These are phyloP conservation scores for Numenius phaeopus DNA, from an alignment of 2,797 vertebrate genomes.

Conservation along the genomic window DNA sequence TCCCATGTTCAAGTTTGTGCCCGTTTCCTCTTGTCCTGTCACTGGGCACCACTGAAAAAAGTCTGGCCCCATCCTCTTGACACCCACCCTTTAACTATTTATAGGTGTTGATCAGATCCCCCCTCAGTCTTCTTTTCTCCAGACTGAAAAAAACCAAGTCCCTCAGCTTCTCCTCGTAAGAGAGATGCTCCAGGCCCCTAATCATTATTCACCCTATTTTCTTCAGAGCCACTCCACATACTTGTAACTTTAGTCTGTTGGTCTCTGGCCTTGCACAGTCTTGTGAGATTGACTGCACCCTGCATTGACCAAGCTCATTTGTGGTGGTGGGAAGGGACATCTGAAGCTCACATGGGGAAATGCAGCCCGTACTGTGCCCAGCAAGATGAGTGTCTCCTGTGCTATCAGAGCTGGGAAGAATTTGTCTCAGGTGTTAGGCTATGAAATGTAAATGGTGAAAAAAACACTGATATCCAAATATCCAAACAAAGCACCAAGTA, in stretches of 20 bases:
- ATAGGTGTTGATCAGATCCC: no score
- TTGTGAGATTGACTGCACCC: neutral
- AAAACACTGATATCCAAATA: rapidly evolving
- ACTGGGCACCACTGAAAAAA: no score
- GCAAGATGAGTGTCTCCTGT: neutral
- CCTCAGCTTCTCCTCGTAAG: no score
- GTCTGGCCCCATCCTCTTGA: no score
- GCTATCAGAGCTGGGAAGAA: neutral
- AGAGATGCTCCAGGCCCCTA: no score
- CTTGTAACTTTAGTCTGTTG: neutral
- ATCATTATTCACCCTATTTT: no score
- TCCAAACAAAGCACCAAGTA: rapidly evolving
- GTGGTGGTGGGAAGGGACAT: neutral
- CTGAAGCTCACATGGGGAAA: neutral
- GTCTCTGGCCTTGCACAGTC: rapidly evolving
- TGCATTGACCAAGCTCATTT: neutral
- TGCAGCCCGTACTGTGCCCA: rapidly evolving
- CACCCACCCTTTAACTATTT: no score
- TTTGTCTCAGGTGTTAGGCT: neutral
- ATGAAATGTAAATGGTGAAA: neutral
- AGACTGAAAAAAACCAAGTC: no score
- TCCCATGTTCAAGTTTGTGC: no score
- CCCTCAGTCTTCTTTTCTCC: no score
- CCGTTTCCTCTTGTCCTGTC: no score
- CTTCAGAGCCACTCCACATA: no score